A percentile compares a stretch with the other conserved stretches of the same genome.
phyloP scores from a whole-genome alignment of 2,888 invertebrate genomes.

The Aleiodes leptofemur region DNA sequence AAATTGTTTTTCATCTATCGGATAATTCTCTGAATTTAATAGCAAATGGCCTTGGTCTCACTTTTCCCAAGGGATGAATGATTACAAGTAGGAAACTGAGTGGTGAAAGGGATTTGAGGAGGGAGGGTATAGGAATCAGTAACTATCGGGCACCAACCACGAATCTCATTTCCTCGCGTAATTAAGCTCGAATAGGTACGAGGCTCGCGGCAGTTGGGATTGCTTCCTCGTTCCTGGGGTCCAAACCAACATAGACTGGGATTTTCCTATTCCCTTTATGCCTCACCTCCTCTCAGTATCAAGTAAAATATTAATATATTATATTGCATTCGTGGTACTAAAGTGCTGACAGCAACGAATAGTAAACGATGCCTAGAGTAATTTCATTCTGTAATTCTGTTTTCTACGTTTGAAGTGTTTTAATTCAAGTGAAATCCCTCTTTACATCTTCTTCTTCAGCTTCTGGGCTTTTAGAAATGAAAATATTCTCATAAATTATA shows the following conservation, averaged over 20 bases:
- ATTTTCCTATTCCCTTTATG: background rate
- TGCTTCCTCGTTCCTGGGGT: slow-evolving; percentile 43
- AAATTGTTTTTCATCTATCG: background rate
- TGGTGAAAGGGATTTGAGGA: background rate
- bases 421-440: slow-evolving; percentile 62
- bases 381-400: slow-evolving; percentile 29
- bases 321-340: slow-evolving; percentile 55
- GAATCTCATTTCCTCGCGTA: slow-evolving; percentile 60
- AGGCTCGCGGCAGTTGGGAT: slow-evolving; percentile 50
- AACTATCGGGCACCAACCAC: slow-evolving; percentile 47
- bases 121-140: slow-evolving; percentile 1
- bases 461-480: slow-evolving; percentile 47
- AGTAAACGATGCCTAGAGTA: slow-evolving; percentile 2
- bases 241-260: slow-evolving; percentile 18
- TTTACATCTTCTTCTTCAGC: slow-evolving; percentile 60
- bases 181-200: slow-evolving; percentile 54
- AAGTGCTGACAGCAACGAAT: background rate
- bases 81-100: background rate
- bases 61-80: background rate
- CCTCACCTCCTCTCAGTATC: slow-evolving; percentile 42
- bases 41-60: background rate
- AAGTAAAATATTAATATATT: slow-evolving; percentile 58
- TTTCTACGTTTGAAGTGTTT: slow-evolving; percentile 57
- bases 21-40: background rate
- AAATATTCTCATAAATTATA: background rate